phyloP scores from a whole-genome alignment of 2,797 vertebrate species.

The Lophius americanus region DNA sequence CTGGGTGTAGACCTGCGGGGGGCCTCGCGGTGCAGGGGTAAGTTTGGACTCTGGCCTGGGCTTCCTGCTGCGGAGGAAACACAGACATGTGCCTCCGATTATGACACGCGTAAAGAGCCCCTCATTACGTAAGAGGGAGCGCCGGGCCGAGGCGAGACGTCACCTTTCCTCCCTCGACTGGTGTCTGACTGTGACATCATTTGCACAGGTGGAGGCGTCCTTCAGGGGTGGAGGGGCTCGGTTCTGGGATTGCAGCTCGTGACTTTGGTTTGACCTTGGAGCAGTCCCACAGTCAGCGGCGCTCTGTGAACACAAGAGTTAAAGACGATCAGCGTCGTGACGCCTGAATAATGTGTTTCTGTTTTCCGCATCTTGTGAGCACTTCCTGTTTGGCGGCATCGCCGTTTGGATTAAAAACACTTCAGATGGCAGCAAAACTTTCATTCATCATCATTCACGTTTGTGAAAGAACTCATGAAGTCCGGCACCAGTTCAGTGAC shows the following conservation, averaged over 20 bases:
- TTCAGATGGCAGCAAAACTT: conserved; percentile 41
- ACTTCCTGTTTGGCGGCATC: conserved; percentile 46
- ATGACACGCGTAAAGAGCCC: conserved; percentile 68
- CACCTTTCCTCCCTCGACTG: conserved; percentile 77
- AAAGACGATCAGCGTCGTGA: conserved; percentile 34
- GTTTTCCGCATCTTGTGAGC: conserved; percentile 25
- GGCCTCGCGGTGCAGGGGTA: conserved; percentile 53
- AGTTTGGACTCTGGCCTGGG: conserved; percentile 58
- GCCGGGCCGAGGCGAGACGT: conserved; percentile 54
- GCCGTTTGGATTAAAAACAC: conserved; percentile 38
- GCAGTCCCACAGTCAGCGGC: conserved; percentile 54
- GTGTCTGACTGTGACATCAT: conserved; percentile 70
- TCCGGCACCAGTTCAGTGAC: conserved; percentile 38
- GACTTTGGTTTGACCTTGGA: conserved; percentile 47
- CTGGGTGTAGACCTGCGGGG: conserved; percentile 77
- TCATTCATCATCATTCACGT: conserved; percentile 41
- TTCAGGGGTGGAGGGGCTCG: conserved; percentile 56
- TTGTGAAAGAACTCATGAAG: conserved; percentile 45
- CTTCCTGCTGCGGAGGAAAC: conserved; percentile 74
- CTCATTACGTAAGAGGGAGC: conserved; percentile 57
- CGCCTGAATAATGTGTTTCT: conserved; percentile 36
- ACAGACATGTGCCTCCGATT: conserved; percentile 74
- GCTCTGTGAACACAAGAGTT: conserved; percentile 56
- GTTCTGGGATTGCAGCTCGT: conserved; percentile 61
- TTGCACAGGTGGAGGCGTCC: conserved; percentile 44